These are phyloP conservation scores for Chromobotia macracanthus DNA, from an alignment of 2,797 vertebrate species.

Conservation along the genomic window DNA sequence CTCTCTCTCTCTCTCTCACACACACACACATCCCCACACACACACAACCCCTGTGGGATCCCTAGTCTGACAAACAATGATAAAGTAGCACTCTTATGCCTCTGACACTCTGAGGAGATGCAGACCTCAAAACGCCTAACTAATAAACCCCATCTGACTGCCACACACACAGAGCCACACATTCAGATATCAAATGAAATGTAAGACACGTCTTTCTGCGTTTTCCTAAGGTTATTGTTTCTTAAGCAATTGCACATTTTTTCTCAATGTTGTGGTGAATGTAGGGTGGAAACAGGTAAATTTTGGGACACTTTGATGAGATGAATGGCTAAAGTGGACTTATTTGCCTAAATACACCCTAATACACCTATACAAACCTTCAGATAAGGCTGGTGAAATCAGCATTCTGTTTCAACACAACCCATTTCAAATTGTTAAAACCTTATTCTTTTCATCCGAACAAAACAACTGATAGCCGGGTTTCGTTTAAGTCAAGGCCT, in stretches of 20 bases:
- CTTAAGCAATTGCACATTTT: slow-evolving; percentile 12
- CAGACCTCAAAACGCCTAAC: slow-evolving; percentile 81
- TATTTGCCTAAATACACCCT: not conserved
- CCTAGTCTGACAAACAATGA: slow-evolving; percentile 98
- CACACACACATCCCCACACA: slow-evolving; percentile 64
- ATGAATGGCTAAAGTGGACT: slow-evolving; percentile 9
- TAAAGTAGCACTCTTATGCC: slow-evolving; percentile 93
- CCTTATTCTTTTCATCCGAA: not conserved
- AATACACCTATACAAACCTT: not conserved
- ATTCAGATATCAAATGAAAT: slow-evolving; percentile 37
- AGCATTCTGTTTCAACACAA: not conserved
- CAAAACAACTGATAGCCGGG: not conserved
- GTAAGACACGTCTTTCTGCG: slow-evolving; percentile 8
- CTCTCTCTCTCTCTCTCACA: slow-evolving; percentile 34
- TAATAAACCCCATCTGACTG: slow-evolving; percentile 80
- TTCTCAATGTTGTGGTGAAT: not conserved
- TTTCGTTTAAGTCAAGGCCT: not conserved
- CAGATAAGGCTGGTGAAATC: not conserved
- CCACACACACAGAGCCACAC: slow-evolving; percentile 56
- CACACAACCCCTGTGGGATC: slow-evolving; percentile 80
- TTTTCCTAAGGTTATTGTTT: slow-evolving; percentile 22
- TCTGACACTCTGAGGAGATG: slow-evolving; percentile 87
- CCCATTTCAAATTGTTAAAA: not conserved
- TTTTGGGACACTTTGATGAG: not conserved
- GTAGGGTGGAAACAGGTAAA: not conserved